Evolutionary conservation across 2,888 invertebrate species (phyloP), one percentile per base, ranked within the genome.

Genomic region (Hofmannophila pseudospretella): DNA sequence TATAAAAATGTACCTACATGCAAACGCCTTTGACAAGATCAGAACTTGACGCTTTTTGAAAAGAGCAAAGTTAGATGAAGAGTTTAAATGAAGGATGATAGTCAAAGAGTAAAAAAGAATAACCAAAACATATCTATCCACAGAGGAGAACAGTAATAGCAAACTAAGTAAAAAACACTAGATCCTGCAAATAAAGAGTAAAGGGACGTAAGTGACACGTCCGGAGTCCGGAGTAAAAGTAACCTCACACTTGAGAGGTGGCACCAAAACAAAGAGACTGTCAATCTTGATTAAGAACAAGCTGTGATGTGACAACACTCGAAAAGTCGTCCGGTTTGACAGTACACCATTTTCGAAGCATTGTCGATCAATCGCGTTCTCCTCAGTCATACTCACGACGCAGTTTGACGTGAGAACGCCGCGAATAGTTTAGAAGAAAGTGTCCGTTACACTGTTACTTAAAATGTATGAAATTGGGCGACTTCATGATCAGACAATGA

Each of bases 341-440:
- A 52, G 45, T 46, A 54, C 52, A 51, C 49, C 42, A 41, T 16
- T 10, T 13, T 36, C 43, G 46, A 51, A 35, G 42, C 43, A 59
- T 61, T 62, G 65, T 62, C 58, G 54, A 65, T 61, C 56, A 60
- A 61, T 55, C 54, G 59, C 47, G 45, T 52, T 29, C 38, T 47
- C 41, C 38, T 23, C 25, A 41, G 61, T 53, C 52, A 51, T 52
- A 66, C 63, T 54, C 53, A 68, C 63, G 61, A 66, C 45, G 49
- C 53, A 38, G 48, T 43, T 49, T 45, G 54, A 58, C 54, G 51
- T 63, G 58, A 54, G 62, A 61, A 38, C 12, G 7, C 12, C 9
- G 11, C 12, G 33, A 36, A 59, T 50, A 49, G 41, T 45, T 53
- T 45, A 36, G 46, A 49, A 50, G 64, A 70, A 70, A 69, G 63